phyloP scores from a whole-genome alignment of 2,797 vertebrate genomes.

The Sebastes trivittatus region DNA sequence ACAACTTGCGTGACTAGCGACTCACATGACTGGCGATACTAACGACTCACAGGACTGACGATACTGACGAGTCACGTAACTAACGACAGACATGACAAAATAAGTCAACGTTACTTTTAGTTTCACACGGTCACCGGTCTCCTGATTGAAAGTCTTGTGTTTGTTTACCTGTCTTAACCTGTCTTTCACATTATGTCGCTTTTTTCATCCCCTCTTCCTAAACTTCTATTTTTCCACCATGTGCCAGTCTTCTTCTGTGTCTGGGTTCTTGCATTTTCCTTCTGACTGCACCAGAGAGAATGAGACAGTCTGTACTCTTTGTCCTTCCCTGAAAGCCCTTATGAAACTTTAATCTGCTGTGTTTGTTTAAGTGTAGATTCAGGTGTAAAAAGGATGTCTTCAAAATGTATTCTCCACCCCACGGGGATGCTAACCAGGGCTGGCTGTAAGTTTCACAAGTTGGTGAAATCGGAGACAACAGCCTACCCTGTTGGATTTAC shows the following conservation, averaged over 20 bases:
- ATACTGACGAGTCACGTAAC: no score
- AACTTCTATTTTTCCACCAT: background rate
- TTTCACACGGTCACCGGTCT: no score
- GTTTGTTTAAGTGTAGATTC: slow-evolving; percentile 7
- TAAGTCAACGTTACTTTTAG: no score
- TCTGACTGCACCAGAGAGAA: background rate
- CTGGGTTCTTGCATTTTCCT: background rate
- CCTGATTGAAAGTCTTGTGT: no score
- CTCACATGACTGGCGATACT: no score
- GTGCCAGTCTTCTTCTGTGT: background rate
- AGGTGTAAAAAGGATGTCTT: background rate
- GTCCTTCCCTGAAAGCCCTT: slow-evolving; percentile 6
- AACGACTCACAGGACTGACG: no score
- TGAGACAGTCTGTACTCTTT: slow-evolving; percentile 2
- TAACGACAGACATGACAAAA: no score
- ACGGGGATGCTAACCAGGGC: background rate
- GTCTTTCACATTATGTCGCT: background rate
- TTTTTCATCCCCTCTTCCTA: background rate
- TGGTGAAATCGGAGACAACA: background rate
- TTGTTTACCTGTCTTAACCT: background rate
- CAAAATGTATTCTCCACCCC: background rate
- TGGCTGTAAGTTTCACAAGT: background rate
- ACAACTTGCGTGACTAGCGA: no score
- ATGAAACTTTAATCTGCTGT: slow-evolving; percentile 43
- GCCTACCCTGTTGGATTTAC: background rate